A percentile compares a stretch with the other conserved stretches of the same genome.
Evolutionary conservation across 2,797 vertebrate species (phyloP).

Genomic region (Cuniculus paca): DNA sequence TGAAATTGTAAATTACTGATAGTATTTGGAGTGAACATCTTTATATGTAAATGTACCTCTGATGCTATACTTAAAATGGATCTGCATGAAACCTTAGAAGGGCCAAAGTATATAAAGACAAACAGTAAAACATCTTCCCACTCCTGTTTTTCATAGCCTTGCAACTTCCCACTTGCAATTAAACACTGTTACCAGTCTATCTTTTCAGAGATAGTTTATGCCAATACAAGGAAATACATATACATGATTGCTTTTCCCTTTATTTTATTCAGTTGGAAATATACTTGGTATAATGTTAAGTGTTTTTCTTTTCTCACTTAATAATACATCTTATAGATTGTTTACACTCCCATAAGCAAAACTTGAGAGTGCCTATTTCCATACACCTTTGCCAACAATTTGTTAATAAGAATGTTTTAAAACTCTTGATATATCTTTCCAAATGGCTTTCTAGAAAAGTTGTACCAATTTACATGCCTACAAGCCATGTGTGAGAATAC

Average conservation of each 20-base stretch:
- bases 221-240: not conserved
- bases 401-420: slow-evolving; percentile 58
- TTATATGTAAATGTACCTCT: slow-evolving; percentile 37
- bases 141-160: slow-evolving; percentile 18
- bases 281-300: not conserved
- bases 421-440: slow-evolving; percentile 26
- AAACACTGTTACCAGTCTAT: slow-evolving; percentile 1
- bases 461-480: slow-evolving; percentile 30
- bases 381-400: not conserved
- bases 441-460: slow-evolving; percentile 51
- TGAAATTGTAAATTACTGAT: slow-evolving; percentile 44
- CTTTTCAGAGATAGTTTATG: slow-evolving; percentile 14
- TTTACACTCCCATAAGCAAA: slow-evolving; percentile 40
- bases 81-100: slow-evolving; percentile 35
- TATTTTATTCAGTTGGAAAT: slow-evolving; percentile 33
- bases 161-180: not conserved
- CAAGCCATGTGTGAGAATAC: slow-evolving; percentile 1
- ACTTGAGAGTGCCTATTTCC: not conserved
- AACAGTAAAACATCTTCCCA: slow-evolving; percentile 12
- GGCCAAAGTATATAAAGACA: not conserved
- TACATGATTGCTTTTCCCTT: not conserved
- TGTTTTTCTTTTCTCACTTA: slow-evolving; percentile 53
- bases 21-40: slow-evolving; percentile 47
- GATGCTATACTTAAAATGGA: slow-evolving; percentile 36
- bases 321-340: slow-evolving; percentile 38